Evolutionary conservation across 2,797 vertebrate genomes (phyloP).

Genomic region (Xenentodon cancila): DNA sequence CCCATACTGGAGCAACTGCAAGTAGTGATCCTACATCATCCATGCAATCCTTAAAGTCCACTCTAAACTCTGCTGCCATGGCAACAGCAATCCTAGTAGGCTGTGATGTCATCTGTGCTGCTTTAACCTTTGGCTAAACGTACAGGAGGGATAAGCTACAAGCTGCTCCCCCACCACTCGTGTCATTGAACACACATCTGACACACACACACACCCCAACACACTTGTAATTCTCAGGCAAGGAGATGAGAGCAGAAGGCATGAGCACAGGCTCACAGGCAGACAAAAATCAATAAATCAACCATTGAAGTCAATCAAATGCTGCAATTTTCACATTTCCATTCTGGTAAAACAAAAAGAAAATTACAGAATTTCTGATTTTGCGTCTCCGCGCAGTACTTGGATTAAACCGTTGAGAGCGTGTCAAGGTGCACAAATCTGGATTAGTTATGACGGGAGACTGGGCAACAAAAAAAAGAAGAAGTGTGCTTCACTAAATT

Average conservation of each 20-base stretch:
- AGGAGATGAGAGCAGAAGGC: constrained; percentile 75
- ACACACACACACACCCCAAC: constrained; percentile 30
- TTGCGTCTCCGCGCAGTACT: constrained; percentile 35
- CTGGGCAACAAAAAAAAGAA: constrained; percentile 31
- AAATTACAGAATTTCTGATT: constrained; percentile 48
- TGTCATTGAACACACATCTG: constrained; percentile 23
- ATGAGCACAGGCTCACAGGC: constrained; percentile 76
- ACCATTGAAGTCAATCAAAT: constrained; percentile 65
- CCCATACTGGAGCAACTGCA: constrained; percentile 42
- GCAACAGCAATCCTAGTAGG: constrained; percentile 56
- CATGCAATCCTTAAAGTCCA: constrained; percentile 39
- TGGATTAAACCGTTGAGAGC: constrained; percentile 55
- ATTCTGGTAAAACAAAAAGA: constrained; percentile 56
- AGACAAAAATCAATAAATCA: constrained; percentile 69
- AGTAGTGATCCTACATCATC: constrained; percentile 64
- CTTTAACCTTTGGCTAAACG: constrained; percentile 80
- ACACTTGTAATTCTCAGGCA: constrained; percentile 61
- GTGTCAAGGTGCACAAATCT: constrained; percentile 30
- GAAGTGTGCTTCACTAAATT: constrained; percentile 58
- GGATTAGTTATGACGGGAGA: constrained; percentile 59
- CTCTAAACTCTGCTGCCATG: constrained; percentile 51
- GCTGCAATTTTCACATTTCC: constrained; percentile 73
- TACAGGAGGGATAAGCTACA: constrained; percentile 55
- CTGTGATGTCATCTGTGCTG: constrained; percentile 52
- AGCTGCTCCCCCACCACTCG: constrained; percentile 15